These are phyloP conservation scores for Ectropis crepuscularia DNA, from an alignment of 2,888 invertebrate species.

Conservation along the genomic window DNA sequence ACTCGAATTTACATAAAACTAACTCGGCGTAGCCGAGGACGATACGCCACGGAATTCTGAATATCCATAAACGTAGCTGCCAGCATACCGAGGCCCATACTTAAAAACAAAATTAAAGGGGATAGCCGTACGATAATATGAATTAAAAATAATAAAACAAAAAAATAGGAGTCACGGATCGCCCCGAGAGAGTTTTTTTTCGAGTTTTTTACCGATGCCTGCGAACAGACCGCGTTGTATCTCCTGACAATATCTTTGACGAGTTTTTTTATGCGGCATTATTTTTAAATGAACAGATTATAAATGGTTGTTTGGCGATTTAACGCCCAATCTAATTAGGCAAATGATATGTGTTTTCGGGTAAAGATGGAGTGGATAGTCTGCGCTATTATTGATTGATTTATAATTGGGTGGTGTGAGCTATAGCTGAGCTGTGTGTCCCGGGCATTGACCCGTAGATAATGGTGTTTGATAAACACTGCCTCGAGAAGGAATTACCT, in stretches of 20 bases:
- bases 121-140: constrained; percentile 84
- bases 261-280: constrained; percentile 82
- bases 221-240: constrained; percentile 78
- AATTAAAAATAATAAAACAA: constrained; percentile 85
- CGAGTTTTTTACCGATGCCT: constrained; percentile 73
- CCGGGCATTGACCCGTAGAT: constrained; percentile 30
- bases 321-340: constrained; percentile 85
- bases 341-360: constrained; percentile 83
- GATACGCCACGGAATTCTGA: constrained; percentile 80
- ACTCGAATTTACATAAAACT: constrained; percentile 77
- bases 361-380: constrained; percentile 61
- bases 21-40: constrained; percentile 71
- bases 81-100: constrained; percentile 83
- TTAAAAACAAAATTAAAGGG: constrained; percentile 85
- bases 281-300: constrained; percentile 84
- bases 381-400: constrained; percentile 69
- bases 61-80: constrained; percentile 83
- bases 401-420: constrained; percentile 54
- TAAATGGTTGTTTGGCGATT: constrained; percentile 84
- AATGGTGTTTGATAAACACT: constrained; percentile 25
- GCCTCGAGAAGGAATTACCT: constrained; percentile 28
- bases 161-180: constrained; percentile 84
- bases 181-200: constrained; percentile 81
- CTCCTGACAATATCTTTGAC: constrained; percentile 84
- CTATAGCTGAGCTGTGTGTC: constrained; percentile 30